Base-by-base conservation (phyloP, 1,140 invertebrate genomes). In the Dreissena polymorpha region DNA sequence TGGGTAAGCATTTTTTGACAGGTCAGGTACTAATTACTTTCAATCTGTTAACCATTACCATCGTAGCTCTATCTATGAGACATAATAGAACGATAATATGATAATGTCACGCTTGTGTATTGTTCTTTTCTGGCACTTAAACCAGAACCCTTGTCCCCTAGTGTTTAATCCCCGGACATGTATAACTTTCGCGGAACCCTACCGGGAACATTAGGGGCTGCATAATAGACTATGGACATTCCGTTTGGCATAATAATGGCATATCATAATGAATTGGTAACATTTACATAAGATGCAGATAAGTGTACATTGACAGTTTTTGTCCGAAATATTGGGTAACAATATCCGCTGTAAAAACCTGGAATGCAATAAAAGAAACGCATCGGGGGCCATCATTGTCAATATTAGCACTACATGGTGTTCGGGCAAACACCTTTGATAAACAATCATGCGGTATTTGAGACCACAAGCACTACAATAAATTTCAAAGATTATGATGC, bases 221-320 rank as follows among this genome's bases (percentile, higher is more conserved):
- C 39, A 39, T 39, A 39, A 39, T 39, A 39, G 39, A 39, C 39
- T 39, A 39, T 39, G 39, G 39, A 23, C 3, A 60, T 60, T 60
- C 57, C 57, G 2, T n/a, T 60, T 23, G 21, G 57, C 57, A 12
- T 60, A 60, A 60, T 60, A n/a, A 23, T 23, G 16, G 21, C 21
- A n/a, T 60, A 60, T 60, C 57, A n/a, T 60, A 60, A n/a, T 60
- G 21, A 2, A 23, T 60, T n/a, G 57, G 57, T 60, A 60, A 60
- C 21, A n/a, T 60, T n/a, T 60, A n/a, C 57, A 60, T 60, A 60
- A 60, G 57, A 60, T 5, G 21, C 57, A 60, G 57, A 60, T n/a
- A n/a, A 60, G 57, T 60, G 16, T 60, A 60, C 21, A n/a, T 60
- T 60, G 57, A 60, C 57, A 60, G 57, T 60, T 60, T 60, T 60